These are phyloP conservation scores for Cryptotis parvus DNA, from an alignment of 2,113 vertebrate species.

Conservation along the genomic window DNA sequence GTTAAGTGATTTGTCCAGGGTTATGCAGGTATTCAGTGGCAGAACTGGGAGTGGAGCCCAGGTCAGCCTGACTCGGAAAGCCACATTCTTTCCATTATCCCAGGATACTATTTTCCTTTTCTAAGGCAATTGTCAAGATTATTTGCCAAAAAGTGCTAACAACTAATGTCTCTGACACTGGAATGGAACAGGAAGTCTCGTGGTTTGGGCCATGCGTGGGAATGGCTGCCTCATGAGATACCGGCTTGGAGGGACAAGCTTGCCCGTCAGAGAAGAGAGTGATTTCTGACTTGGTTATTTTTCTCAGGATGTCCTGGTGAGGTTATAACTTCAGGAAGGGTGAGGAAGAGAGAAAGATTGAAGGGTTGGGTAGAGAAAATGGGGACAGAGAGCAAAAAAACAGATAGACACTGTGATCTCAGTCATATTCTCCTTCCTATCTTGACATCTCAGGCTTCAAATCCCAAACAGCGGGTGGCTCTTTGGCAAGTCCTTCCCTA, in stretches of 20 bases:
- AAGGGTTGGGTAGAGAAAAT: accelerated
- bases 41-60: conserved; percentile 16
- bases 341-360: neutral
- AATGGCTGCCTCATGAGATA: conserved; percentile 48
- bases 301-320: conserved; percentile 61
- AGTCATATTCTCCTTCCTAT: neutral
- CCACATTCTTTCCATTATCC: conserved; percentile 63
- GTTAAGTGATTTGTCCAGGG: conserved; percentile 37
- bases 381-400: neutral
- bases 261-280: neutral
- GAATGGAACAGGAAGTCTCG: conserved; percentile 60
- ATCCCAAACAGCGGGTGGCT: neutral
- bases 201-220: conserved; percentile 45
- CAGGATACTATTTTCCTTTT: conserved; percentile 13
- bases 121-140: conserved; percentile 44
- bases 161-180: conserved; percentile 25
- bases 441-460: neutral
- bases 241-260: neutral
- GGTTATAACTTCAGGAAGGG: conserved; percentile 42
- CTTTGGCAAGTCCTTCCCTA: neutral
- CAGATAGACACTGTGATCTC: neutral
- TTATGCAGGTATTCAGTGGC: conserved; percentile 55
- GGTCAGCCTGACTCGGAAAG: conserved; percentile 14
- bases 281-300: conserved; percentile 66
- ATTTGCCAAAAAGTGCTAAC: conserved; percentile 62